Conservation (phyloP, 2,797 vertebrate species). For the Artibeus jamaicensis region DNA sequence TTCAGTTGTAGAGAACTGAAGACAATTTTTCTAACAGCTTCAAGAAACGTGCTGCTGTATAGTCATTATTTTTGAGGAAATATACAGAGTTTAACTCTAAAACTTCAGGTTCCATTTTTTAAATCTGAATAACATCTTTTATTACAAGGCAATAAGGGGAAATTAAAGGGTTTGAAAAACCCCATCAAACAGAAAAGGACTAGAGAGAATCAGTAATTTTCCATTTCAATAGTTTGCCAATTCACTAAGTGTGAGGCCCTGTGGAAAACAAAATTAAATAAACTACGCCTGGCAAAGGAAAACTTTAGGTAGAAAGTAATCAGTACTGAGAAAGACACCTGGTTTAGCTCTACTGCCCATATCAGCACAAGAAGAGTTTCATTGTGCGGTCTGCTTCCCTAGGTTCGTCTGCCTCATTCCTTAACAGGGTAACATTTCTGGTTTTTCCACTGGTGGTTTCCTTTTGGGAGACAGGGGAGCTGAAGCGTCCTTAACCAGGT, state of each 20-base stretch:
- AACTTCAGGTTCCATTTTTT: background rate
- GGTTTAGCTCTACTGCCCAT: background rate
- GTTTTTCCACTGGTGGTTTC: conserved; percentile 31
- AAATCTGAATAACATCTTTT: background rate
- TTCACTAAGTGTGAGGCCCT: background rate
- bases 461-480: background rate
- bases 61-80: background rate
- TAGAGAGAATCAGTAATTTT: conserved; percentile 39
- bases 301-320: background rate
- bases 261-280: conserved; percentile 20
- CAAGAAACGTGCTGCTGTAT: background rate
- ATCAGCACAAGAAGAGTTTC: background rate
- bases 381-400: background rate
- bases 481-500: background rate
- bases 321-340: background rate
- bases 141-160: background rate
- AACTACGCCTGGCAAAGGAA: background rate
- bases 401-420: background rate
- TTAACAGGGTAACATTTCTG: conserved; percentile 38
- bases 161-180: conserved; percentile 5
- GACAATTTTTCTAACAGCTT: conserved; percentile 10
- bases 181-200: conserved; percentile 8
- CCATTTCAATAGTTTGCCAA: background rate
- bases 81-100: conserved; percentile 27
- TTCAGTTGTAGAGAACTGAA: background rate